phyloP scores from a whole-genome alignment of 2,888 invertebrate genomes.

The Sesia apiformis region DNA sequence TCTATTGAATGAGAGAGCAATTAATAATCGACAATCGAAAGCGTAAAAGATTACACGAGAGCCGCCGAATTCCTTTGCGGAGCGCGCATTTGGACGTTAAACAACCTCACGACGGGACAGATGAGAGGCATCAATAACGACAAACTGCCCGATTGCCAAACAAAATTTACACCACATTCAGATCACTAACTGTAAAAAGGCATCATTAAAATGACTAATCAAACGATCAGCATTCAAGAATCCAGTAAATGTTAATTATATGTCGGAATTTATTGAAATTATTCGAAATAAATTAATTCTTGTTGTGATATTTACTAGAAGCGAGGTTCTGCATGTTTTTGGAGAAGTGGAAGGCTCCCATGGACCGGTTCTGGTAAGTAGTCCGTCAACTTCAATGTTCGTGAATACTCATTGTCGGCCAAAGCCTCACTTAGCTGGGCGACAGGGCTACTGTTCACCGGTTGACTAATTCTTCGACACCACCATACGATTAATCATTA shows the following conservation, averaged over 20 bases:
- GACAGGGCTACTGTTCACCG: not conserved
- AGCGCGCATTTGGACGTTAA: conserved; percentile 30
- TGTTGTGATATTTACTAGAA: conserved; percentile 39
- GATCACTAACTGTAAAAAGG: conserved; percentile 60
- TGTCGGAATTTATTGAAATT: conserved; percentile 57
- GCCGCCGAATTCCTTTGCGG: conserved; percentile 48
- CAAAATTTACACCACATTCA: conserved; percentile 55
- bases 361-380: conserved; percentile 49
- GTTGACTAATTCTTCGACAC: too few species aligned
- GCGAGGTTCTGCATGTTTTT: conserved; percentile 34
- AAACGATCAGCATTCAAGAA: conserved; percentile 61
- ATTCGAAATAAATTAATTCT: conserved; percentile 53
- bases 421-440: too few species aligned
- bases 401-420: not conserved
- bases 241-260: conserved; percentile 63
- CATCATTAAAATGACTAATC: conserved; percentile 63
- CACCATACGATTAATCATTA: too few species aligned
- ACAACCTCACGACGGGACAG: conserved; percentile 31
- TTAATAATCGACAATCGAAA: conserved; percentile 65
- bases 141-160: conserved; percentile 38
- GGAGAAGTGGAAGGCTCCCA: conserved; percentile 39
- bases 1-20: conserved; percentile 52
- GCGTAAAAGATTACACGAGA: conserved; percentile 63
- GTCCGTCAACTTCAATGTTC: conserved; percentile 32
- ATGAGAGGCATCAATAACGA: conserved; percentile 45